Percentiles rank a stretch among this genome's conserved stretches.
These are phyloP conservation scores for Drosophila maculinotata DNA, from an alignment of 2,888 invertebrate genomes.

Conservation along the genomic window DNA sequence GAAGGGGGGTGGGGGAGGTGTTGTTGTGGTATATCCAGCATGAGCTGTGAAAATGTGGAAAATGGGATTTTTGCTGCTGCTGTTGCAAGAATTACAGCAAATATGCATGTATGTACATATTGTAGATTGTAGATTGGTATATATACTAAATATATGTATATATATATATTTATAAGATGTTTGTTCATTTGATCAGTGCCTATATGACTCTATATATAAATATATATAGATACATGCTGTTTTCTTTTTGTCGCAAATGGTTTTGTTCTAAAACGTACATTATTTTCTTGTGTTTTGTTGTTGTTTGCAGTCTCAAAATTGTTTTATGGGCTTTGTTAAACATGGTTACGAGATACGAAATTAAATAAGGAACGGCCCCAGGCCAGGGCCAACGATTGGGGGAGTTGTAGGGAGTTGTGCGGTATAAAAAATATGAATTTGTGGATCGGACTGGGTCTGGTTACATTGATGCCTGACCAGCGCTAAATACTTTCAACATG, in stretches of 20 bases:
- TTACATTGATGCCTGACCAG: conserved; percentile 30
- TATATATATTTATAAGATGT: conserved; percentile 21
- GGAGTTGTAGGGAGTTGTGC: too few relatives aligned
- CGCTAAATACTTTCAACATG: conserved; percentile 45
- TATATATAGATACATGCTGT: conserved; percentile 18
- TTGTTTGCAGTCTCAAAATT: conserved; percentile 78
- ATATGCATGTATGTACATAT: conserved; percentile 18
- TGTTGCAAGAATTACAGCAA: too few relatives aligned
- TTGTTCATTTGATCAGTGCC: conserved; percentile 53
- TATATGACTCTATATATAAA: conserved; percentile 20
- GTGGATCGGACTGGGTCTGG: conserved; percentile 20
- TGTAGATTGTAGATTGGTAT: conserved; percentile 23
- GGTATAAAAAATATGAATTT: conserved; percentile 43
- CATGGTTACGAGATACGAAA: conserved; percentile 25
- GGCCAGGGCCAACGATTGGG: too few relatives aligned
- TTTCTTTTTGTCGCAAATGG: conserved; percentile 14
- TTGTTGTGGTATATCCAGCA: conserved; percentile 7
- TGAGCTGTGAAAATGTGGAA: conserved; percentile 7
- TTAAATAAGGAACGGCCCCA: conserved; percentile 22
- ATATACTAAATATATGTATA: conserved; percentile 14
- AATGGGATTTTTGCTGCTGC: conserved; percentile 10
- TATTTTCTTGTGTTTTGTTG: conserved; percentile 36
- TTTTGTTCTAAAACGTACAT: conserved; percentile 45
- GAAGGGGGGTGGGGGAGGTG: neutral
- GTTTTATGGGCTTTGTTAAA: conserved; percentile 67